phyloP scores from a whole-genome alignment of 2,888 invertebrate species.

The Dysmachus trigonus region DNA sequence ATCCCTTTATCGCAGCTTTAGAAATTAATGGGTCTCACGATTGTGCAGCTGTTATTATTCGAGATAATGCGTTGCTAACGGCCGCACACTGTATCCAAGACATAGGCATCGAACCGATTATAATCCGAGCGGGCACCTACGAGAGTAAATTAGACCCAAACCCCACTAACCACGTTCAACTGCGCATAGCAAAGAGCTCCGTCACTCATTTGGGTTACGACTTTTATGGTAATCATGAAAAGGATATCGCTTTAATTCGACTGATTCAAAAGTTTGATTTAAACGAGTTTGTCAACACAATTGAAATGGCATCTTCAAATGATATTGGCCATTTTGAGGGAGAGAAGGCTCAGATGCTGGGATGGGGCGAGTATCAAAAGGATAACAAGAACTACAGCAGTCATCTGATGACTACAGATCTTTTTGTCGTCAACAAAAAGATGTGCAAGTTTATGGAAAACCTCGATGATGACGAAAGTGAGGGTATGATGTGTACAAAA shows the following conservation, averaged over 20 bases:
- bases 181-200: neutral
- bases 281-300: neutral
- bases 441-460: neutral
- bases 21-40: neutral
- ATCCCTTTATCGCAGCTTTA: neutral
- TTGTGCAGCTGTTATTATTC: neutral
- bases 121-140: neutral
- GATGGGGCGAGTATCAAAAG: neutral
- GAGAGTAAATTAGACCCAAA: neutral
- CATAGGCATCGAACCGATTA: neutral
- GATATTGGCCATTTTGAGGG: neutral
- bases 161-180: neutral
- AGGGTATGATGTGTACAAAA: neutral
- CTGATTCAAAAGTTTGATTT: neutral
- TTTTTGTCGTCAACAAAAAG: neutral
- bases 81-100: neutral
- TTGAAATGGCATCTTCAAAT: neutral
- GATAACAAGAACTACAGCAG: neutral
- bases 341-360: neutral
- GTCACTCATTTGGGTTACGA: neutral
- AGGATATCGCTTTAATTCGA: neutral
- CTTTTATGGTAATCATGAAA: neutral
- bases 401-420: neutral
- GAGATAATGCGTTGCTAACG: neutral
- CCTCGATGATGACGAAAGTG: neutral